phyloP scores from a whole-genome alignment of 2,797 vertebrate genomes.

The Lemur catta region DNA sequence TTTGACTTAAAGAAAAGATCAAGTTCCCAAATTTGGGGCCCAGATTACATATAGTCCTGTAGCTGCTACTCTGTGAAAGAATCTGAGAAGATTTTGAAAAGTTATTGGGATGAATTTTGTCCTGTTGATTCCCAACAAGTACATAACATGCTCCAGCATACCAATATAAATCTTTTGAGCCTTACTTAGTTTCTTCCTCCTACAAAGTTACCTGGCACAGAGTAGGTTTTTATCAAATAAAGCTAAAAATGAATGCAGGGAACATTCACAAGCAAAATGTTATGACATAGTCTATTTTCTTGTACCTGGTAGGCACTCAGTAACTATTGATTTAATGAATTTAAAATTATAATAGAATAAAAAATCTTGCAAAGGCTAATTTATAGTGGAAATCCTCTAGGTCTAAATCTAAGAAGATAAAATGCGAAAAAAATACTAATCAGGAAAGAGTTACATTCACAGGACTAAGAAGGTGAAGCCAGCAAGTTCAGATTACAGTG shows the following conservation, averaged over 20 bases:
- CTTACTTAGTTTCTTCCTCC: not conserved
- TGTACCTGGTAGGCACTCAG: not conserved
- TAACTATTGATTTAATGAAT: not conserved
- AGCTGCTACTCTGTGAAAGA: not conserved
- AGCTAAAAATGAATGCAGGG: not conserved
- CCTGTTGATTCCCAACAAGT: not conserved
- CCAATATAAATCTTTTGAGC: not conserved
- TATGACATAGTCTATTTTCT: not conserved
- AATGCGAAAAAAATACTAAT: slow-evolving; percentile 67
- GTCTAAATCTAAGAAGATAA: slow-evolving; percentile 67
- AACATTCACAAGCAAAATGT: not conserved
- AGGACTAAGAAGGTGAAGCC: slow-evolving; percentile 71
- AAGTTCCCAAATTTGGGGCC: not conserved
- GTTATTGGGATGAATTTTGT: not conserved
- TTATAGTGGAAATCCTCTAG: not conserved
- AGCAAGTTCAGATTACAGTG: slow-evolving; percentile 73
- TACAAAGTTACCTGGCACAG: not conserved
- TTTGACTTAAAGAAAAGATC: slow-evolving; percentile 35
- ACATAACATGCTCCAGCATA: not conserved
- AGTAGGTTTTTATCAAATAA: not conserved
- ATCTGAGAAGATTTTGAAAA: not conserved
- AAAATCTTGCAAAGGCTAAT: not conserved
- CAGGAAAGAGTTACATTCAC: slow-evolving; percentile 72
- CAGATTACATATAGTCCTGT: not conserved
- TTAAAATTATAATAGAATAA: not conserved